Conservation (phyloP, 2,113 vertebrate species). For the Ailurus styani region DNA sequence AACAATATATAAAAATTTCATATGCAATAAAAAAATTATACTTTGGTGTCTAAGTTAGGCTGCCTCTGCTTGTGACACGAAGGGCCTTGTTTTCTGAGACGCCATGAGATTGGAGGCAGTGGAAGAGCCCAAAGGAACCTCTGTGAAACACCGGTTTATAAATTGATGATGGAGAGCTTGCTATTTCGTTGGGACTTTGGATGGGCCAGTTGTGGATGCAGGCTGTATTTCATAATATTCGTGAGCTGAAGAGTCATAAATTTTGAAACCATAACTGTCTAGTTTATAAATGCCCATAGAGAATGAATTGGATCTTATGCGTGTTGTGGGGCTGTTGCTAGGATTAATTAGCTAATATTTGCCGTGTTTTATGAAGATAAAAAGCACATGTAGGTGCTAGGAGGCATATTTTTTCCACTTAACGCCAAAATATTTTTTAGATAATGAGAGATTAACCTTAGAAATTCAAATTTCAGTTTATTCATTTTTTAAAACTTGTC, state of each 20-base stretch:
- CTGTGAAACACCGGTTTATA: neutral
- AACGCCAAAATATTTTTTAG: neutral
- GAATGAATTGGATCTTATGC: accelerated
- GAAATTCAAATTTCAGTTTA: neutral
- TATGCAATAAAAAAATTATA: neutral
- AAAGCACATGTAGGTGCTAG: neutral
- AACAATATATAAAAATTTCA: neutral
- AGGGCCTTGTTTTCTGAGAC: neutral
- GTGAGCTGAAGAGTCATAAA: neutral
- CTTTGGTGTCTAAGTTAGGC: neutral
- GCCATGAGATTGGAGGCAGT: neutral
- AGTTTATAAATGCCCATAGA: constrained; percentile 27
- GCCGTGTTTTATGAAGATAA: constrained; percentile 34
- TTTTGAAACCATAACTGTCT: neutral
- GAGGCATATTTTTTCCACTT: constrained; percentile 17
- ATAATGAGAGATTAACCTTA: constrained; percentile 2
- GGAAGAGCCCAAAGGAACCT: neutral
- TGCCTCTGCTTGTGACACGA: neutral
- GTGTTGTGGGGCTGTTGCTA: neutral
- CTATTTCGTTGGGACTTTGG: neutral
- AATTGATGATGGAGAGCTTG: neutral
- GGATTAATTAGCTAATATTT: constrained; percentile 53
- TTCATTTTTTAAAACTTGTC: neutral
- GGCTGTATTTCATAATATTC: neutral
- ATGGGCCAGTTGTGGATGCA: neutral